Conservation (phyloP, 2,888 invertebrate genomes). For the Orchesella flavescens region DNA sequence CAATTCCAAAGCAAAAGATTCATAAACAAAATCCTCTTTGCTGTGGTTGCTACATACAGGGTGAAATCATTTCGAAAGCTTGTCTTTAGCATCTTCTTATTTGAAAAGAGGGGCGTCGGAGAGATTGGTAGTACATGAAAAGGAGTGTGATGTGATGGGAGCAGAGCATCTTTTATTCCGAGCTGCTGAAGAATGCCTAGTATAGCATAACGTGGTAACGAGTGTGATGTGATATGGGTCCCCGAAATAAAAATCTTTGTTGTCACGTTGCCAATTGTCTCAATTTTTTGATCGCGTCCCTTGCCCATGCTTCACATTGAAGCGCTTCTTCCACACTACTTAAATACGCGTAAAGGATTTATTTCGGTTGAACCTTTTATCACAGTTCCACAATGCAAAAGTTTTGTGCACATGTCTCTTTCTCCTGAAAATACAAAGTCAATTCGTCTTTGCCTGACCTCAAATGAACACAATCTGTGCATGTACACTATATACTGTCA, state of each 20-base stretch:
- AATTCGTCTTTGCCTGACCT: conserved; percentile 32
- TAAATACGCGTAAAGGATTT: not conserved
- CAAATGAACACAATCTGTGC: conserved; percentile 1
- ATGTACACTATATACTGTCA: not conserved
- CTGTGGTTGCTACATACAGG: too few relatives aligned
- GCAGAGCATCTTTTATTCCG: too few relatives aligned
- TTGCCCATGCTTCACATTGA: conserved; percentile 5
- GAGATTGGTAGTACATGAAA: not conserved
- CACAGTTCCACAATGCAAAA: not conserved
- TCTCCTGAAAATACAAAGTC: not conserved
- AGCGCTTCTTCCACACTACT: not conserved
- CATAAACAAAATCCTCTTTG: too few relatives aligned
- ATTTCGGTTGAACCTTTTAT: not conserved
- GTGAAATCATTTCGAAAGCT: too few relatives aligned
- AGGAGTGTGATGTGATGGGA: too few relatives aligned
- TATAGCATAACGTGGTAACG: too few relatives aligned
- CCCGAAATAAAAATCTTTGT: conserved; percentile 56
- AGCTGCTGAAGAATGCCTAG: too few relatives aligned
- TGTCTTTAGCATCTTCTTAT: too few relatives aligned
- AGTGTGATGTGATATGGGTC: conserved; percentile 25
- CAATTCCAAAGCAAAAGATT: not conserved
- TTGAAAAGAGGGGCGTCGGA: not conserved
- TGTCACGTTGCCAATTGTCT: conserved; percentile 61
- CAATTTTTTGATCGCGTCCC: conserved; percentile 51
- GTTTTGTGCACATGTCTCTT: not conserved